A percentile compares a stretch with the other conserved stretches of the same genome.
Conservation (phyloP, 2,888 invertebrate genomes). For the Pharmacophagus antenor region DNA sequence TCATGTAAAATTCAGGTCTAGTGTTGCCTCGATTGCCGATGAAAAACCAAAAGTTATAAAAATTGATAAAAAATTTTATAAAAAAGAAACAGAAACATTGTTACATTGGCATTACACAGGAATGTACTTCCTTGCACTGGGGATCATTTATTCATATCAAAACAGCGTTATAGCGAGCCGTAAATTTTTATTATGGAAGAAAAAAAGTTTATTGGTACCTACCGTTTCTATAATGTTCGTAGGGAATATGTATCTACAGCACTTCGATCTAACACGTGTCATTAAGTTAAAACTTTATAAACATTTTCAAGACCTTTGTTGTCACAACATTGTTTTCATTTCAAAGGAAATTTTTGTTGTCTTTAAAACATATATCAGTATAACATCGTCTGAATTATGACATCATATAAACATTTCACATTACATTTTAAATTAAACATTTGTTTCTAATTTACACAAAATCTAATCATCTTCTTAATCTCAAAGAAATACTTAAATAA, state of each 20-base stretch:
- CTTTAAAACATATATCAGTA: too few relatives aligned
- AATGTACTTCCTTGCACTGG: background rate
- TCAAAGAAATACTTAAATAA: too few relatives aligned
- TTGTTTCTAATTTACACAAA: too few relatives aligned
- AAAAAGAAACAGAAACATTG: background rate
- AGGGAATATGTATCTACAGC: slow-evolving; percentile 3
- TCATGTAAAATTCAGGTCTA: too few relatives aligned
- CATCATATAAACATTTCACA: too few relatives aligned
- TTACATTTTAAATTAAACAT: too few relatives aligned
- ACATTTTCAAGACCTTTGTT: too few relatives aligned
- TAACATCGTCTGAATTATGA: too few relatives aligned
- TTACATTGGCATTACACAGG: background rate
- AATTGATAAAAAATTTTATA: background rate
- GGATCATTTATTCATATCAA: slow-evolving; percentile 14
- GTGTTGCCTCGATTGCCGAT: too few relatives aligned
- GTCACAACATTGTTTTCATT: too few relatives aligned
- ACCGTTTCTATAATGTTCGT: slow-evolving; percentile 14
- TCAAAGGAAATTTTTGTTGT: too few relatives aligned
- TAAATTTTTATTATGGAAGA: slow-evolving; percentile 21
- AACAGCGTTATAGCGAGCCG: slow-evolving; percentile 11
- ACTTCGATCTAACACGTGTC: slow-evolving; percentile 6
- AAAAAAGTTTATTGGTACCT: slow-evolving; percentile 20
- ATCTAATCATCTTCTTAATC: too few relatives aligned
- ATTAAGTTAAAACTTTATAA: background rate
- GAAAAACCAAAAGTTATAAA: background rate